Base-by-base conservation (phyloP, 2,888 invertebrate genomes). In the Calameuta idolon region DNA sequence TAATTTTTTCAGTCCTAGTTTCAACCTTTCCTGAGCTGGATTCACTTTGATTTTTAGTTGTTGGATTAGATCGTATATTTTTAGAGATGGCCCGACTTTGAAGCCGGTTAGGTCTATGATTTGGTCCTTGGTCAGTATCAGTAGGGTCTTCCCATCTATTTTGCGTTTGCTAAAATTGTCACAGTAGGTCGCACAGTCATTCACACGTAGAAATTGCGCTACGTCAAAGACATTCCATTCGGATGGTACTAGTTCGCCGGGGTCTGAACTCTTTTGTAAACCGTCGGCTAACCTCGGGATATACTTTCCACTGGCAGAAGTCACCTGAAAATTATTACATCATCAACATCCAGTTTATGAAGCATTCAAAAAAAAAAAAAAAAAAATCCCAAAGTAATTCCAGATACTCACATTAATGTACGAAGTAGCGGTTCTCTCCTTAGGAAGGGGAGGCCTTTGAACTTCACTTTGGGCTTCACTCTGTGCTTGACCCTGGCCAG, bases 71-170 rank as follows among this genome's bases (percentile, higher is more conserved):
- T 98, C 97, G 89, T 94, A 96, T 87, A 98, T 98, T 93, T 98
- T 98, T 80, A 98, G 92, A 31, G 98, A 97, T 11, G 98, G 98
- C 1, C 98, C 98, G 79, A 98, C 98, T 93, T 98, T 98, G 94
- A 97, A 98, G 85, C 97, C 96, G 34, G 98, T 95, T 82, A 98
- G 93, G 87, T 96, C 96, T 86, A 98, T 95, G 82, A 98, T 96
- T 92, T 98, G 96, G 90, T 98, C 98, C 92, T 98, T 97, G 75
- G 95, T 95, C 79, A 98, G 92, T 83, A 95, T 94, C 80, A 98
- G 92, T 89, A 98, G 93, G 89, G 94, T 94, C 80, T 95, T 94
- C 1, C 98, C 98, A 85, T 96, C 96, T 82, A 98, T 95, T 91
- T 95, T 95, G 93, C 89, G 88, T 87, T 92, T 92, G 81, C 92